Percentiles rank a stretch among this genome's conserved stretches.
Evolutionary conservation across 2,888 invertebrate genomes (phyloP).

Genomic region (Tetranychus piercei): DNA sequence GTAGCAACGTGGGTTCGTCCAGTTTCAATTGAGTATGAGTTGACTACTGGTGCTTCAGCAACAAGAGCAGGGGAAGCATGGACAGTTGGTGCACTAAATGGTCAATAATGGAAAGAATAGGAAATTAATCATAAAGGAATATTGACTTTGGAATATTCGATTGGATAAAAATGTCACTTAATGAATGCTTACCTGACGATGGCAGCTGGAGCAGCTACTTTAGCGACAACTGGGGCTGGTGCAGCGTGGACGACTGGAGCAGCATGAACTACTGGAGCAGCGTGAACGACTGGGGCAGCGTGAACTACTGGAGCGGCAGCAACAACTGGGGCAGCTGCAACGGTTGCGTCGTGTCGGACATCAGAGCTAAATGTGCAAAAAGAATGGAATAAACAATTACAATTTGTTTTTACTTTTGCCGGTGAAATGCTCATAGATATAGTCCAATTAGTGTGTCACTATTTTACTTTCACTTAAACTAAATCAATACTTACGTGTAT

Average conservation of each 20-base stretch:
- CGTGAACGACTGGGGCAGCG: background rate
- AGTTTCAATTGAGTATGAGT: slow-evolving; percentile 8
- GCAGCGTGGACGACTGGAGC: slow-evolving; percentile 3
- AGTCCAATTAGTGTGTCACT: background rate
- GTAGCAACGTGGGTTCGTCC: slow-evolving; percentile 8
- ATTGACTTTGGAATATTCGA: background rate
- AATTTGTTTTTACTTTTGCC: background rate
- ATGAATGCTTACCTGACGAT: slow-evolving; percentile 2
- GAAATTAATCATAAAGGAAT: background rate
- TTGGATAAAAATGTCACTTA: background rate
- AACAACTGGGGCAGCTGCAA: background rate
- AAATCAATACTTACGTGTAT: slow-evolving; percentile 10
- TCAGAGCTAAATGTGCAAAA: background rate
- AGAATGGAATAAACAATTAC: background rate
- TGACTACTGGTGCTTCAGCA: background rate
- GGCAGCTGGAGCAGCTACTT: background rate
- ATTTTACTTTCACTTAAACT: background rate
- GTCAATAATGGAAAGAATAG: background rate
- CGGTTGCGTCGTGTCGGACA: background rate
- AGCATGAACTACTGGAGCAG: background rate
- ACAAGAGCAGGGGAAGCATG: slow-evolving; percentile 9
- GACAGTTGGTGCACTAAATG: background rate
- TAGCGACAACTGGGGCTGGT: slow-evolving; percentile 10
- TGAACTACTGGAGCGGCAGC: background rate
- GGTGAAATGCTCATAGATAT: too few relatives aligned